Evolutionary conservation across 2,888 invertebrate genomes (phyloP), one percentile per base, ranked within the genome.

Genomic region (Ophion ellenae): DNA sequence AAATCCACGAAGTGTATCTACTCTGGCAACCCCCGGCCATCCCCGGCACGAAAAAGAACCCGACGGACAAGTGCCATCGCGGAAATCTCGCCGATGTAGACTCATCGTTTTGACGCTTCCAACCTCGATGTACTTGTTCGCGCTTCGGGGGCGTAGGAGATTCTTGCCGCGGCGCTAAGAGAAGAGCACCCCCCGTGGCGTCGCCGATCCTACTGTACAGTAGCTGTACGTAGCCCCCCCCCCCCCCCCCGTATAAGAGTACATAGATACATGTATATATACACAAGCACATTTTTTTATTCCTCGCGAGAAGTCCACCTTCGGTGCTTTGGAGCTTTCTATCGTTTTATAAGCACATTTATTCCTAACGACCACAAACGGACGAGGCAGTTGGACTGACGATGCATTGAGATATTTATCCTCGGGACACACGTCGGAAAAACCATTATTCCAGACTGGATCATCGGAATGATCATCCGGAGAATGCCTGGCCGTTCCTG

Each of bases 261-360:
- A 40, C 61, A 59, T 59, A 57, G 57, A 3, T 10, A 14, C 47
- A 47, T 47, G 3, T 47, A 28, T 53, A 53, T 67, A 63, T 59
- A 77, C 66, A 67, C 61, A 78, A 28, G 61, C 53, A 45, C 66
- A 17, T 77, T 77, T 24, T 53, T 76, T 76, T 67, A 66, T 78
- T 85, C 86, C 86, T 71, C 36, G 61, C 53, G 70, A 67, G 36
- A 75, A 79, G 79, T 85, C 70, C 75, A 77, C 78, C 84, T 78
- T 86, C 85, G 88, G 89, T 91, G 90, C 90, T 90, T 92, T 90
- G 89, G 89, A 90, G 90, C 87, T 90, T 92, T 91, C 90, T 53
- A 92, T 93, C 92, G 92, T 93, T 93, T 92, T 91, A 91, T 91
- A 92, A 89, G 90, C 90, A 90, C 92, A 91, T 92, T 92, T 91